These are phyloP conservation scores for Dysidea cf. avara DNA, from an alignment of 37 sponge, comb jelly and placozoan genomes.

Conservation along the genomic window DNA sequence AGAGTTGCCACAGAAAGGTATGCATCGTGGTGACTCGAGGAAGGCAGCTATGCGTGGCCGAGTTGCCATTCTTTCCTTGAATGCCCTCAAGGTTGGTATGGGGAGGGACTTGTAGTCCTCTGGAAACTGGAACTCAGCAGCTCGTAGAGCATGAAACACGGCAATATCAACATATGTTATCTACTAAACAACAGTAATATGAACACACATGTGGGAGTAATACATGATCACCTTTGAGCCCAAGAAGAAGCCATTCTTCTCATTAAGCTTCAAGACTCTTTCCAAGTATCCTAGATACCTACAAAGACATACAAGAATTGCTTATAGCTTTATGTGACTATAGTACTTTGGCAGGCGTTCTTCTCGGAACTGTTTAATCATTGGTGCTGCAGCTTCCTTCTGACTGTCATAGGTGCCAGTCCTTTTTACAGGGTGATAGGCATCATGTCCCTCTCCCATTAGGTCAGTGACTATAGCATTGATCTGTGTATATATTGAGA, in stretches of 20 bases:
- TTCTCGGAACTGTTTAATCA: slow-evolving; percentile 19
- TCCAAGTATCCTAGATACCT: slow-evolving; percentile 24
- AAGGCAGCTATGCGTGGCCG: slow-evolving; percentile 34
- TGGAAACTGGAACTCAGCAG: slow-evolving; percentile 39
- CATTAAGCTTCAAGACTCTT: slow-evolving; percentile 19
- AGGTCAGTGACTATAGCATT: slow-evolving; percentile 25
- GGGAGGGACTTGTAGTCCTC: slow-evolving; percentile 20
- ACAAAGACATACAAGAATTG: too few species aligned
- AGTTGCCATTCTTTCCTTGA: slow-evolving; percentile 47
- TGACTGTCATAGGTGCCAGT: slow-evolving; percentile 39
- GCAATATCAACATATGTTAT: slow-evolving; percentile 62
- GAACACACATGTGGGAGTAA: not conserved
- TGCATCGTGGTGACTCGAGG: slow-evolving; percentile 11
- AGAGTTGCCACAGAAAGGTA: slow-evolving; percentile 51
- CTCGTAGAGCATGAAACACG: slow-evolving; percentile 33
- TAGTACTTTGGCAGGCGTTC: slow-evolving; percentile 53
- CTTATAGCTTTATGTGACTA: too few species aligned
- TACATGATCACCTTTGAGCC: slow-evolving; percentile 29
- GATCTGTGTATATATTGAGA: slow-evolving; percentile 3
- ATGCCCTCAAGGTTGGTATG: slow-evolving; percentile 38
- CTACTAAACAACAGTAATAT: slow-evolving; percentile 14
- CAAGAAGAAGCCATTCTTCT: slow-evolving; percentile 40
- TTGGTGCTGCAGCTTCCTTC: slow-evolving; percentile 35
- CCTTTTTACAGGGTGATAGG: slow-evolving; percentile 48
- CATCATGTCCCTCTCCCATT: slow-evolving; percentile 26